phyloP scores from a whole-genome alignment of 2,797 vertebrate genomes.

The Smutsia temminckii region DNA sequence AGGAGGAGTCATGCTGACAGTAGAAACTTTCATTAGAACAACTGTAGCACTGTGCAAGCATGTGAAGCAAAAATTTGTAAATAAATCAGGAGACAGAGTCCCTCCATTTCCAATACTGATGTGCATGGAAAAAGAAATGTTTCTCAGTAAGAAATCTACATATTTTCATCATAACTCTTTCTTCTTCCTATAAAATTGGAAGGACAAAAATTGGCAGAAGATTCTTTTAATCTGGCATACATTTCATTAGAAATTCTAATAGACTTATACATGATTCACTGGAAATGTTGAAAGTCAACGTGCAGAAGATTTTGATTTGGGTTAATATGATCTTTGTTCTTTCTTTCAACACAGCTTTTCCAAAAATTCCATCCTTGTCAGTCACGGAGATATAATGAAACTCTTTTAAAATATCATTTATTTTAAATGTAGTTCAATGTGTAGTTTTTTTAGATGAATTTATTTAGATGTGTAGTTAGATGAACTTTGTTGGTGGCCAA shows the following conservation, averaged over 20 bases:
- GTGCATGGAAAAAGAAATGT: background rate
- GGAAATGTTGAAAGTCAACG: background rate
- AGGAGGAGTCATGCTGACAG: background rate
- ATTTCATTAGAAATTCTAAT: conserved; percentile 30
- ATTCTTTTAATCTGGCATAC: background rate
- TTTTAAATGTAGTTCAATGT: background rate
- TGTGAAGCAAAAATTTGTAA: background rate
- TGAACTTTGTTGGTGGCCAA: background rate
- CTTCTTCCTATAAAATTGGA: background rate
- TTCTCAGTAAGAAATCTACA: background rate
- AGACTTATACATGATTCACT: background rate
- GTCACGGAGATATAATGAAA: background rate
- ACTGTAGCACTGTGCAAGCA: background rate
- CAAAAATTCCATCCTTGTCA: background rate
- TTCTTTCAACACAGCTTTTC: background rate
- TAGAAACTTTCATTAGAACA: background rate
- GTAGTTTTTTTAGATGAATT: background rate
- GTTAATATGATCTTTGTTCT: background rate
- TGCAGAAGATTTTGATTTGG: background rate
- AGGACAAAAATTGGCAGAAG: background rate
- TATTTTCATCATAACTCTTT: background rate
- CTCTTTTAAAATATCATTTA: background rate
- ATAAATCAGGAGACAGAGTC: background rate
- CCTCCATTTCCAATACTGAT: background rate
- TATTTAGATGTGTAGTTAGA: background rate